These are phyloP conservation scores for Apus apus DNA, from an alignment of 2,113 vertebrate species.

Conservation along the genomic window DNA sequence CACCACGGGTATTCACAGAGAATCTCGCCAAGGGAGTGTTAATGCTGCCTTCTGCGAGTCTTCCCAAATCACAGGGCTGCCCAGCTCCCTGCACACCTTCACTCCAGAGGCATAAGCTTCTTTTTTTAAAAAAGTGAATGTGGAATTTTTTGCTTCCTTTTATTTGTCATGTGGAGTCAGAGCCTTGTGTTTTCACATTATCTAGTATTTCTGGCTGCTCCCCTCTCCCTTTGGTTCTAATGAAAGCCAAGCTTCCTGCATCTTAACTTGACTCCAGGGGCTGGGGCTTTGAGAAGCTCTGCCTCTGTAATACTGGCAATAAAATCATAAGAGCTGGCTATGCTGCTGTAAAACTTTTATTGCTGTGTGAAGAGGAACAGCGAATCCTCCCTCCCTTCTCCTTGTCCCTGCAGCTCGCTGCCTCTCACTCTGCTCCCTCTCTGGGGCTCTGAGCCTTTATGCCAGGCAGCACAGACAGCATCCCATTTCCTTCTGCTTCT, in stretches of 20 bases:
- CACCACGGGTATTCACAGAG: background rate
- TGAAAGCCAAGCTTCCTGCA: background rate
- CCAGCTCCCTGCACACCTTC: rapidly evolving
- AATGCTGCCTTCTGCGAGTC: background rate
- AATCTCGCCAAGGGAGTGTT: background rate
- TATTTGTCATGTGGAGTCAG: background rate
- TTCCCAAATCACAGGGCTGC: background rate
- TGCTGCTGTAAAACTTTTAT: constrained; percentile 27
- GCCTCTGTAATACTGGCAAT: constrained; percentile 32
- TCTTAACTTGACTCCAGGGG: constrained; percentile 47
- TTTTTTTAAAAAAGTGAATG: background rate
- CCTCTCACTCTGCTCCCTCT: background rate
- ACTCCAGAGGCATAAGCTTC: background rate
- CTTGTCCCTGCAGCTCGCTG: background rate
- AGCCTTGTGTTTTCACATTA: rapidly evolving
- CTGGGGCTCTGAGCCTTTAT: background rate
- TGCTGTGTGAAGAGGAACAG: constrained; percentile 10
- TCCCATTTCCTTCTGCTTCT: background rate
- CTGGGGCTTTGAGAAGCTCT: constrained; percentile 35
- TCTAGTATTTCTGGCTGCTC: background rate
- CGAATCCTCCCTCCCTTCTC: background rate
- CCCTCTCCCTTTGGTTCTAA: background rate
- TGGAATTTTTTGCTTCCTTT: background rate
- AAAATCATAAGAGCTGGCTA: constrained; percentile 25
- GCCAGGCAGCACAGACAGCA: background rate